Evolutionary conservation across 2,888 invertebrate genomes (phyloP), one percentile per base, ranked within the genome.

Genomic region (Coleophora flavipennella): DNA sequence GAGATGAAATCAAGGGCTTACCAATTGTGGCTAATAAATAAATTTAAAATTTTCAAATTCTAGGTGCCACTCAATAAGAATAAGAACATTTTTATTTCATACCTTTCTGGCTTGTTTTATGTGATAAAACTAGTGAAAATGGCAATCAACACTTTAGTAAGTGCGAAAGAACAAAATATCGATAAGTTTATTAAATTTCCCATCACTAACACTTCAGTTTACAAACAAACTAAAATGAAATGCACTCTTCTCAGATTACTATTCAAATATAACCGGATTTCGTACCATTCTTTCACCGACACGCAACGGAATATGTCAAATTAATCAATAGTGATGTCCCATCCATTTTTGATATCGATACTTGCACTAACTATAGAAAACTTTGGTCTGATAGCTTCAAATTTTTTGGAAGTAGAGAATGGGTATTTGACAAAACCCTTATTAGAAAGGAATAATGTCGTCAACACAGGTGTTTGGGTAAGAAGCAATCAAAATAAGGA

Each of bases 391-490:
- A 45, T 56, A n/a, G 26, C 42, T 0, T 41, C 57, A 3, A 46
- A 47, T 2, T 65, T 46, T 33, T 44, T 73, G 20, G 51, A 57
- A 7, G 53, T 51, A 0, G 63, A 67, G 31, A 64, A 46, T 35
- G 42, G 11, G 2, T 29, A 10, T 2, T 29, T 29, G 3, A 29
- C 52, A 1, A 71, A 59, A 11, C 64, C 69, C 0, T 66, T 55
- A 29, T 39, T 67, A 10, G 76, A 80, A 10, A 51, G 66, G n/a
- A 76, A 69, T 38, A 81, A 72, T 32, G 51, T 75, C 0, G 48
- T 81, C 0, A 81, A 77, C 34, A 79, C 76, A 49, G 71, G 76
- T 0, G 48, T 77, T 1, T 81, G 80, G 81, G 43, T 67, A 0
- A 54, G 58, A 0, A 59, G 50, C 40, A 59, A 50, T 41, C 57